Evolutionary conservation across 2,113 vertebrate genomes (phyloP).

Genomic region (Channa argus): DNA sequence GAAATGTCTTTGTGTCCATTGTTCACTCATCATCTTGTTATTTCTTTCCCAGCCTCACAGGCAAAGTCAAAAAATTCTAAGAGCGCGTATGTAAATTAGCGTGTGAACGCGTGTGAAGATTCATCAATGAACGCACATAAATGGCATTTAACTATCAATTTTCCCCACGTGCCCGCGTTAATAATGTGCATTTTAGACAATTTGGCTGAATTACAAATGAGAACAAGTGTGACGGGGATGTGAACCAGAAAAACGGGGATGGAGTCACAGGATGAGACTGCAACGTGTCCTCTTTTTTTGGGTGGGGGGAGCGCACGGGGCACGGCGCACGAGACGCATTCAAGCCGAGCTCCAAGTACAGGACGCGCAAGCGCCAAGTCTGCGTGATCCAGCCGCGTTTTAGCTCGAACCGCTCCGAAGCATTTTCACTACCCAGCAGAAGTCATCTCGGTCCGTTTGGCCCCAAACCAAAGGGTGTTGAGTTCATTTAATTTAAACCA

Average conservation of each 20-base stretch:
- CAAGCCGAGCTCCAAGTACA: background rate
- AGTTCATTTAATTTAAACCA: conserved; percentile 33
- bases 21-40: conserved; percentile 17
- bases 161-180: background rate
- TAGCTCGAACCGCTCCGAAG: conserved; percentile 15
- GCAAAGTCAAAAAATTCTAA: background rate
- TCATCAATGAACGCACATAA: no score
- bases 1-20: conserved; percentile 26
- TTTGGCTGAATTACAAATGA: conserved; percentile 8
- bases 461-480: conserved; percentile 32
- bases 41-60: background rate
- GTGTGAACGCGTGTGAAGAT: background rate
- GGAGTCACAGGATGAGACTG: conserved; percentile 17
- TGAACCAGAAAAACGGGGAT: conserved; percentile 43
- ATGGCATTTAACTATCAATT: background rate
- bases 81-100: background rate
- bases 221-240: conserved; percentile 48
- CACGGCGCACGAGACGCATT: conserved; percentile 1
- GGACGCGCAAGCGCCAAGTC: conserved; percentile 52
- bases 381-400: conserved; percentile 59
- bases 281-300: conserved; percentile 72
- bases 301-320: conserved; percentile 3
- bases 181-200: background rate
- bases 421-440: conserved; percentile 30
- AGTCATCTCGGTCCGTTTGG: conserved; percentile 29